phyloP scores from a whole-genome alignment of 2,797 vertebrate species.

The Enteromius mattozi region DNA sequence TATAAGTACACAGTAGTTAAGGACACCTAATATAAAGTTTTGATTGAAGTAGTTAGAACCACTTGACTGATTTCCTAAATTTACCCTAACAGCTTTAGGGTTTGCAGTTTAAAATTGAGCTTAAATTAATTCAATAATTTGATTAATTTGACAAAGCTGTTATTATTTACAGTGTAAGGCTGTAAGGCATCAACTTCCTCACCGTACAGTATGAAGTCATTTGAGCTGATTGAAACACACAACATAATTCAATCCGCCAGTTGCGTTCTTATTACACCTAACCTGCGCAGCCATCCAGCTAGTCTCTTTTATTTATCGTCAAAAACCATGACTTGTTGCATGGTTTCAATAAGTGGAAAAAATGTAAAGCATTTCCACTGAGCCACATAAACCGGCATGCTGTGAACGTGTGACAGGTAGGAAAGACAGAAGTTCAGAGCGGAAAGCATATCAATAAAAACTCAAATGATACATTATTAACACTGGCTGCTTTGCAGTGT shows the following conservation, averaged over 20 bases:
- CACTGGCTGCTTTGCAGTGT: slow-evolving; percentile 72
- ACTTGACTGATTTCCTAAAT: not conserved
- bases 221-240: slow-evolving; percentile 31
- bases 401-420: slow-evolving; percentile 44
- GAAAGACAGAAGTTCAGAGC: slow-evolving; percentile 51
- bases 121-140: not conserved
- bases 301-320: slow-evolving; percentile 54
- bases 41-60: no score
- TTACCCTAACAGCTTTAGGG: not conserved
- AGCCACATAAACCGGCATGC: slow-evolving; percentile 55
- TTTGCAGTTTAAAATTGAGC: not conserved
- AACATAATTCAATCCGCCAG: slow-evolving; percentile 47
- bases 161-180: not conserved
- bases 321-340: not conserved
- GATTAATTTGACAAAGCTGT: not conserved
- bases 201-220: slow-evolving; percentile 27
- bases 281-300: slow-evolving; percentile 46
- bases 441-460: slow-evolving; percentile 76
- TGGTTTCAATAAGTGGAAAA: slow-evolving; percentile 51
- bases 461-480: slow-evolving; percentile 79
- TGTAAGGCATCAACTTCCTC: slow-evolving; percentile 18
- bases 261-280: slow-evolving; percentile 45
- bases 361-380: slow-evolving; percentile 47
- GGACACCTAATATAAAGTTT: not conserved
- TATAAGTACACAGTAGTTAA: no score